Percentiles rank a stretch among this genome's conserved stretches.
Conservation (phyloP, 2,797 vertebrate species). For the Pantherophis alleghaniensis region DNA sequence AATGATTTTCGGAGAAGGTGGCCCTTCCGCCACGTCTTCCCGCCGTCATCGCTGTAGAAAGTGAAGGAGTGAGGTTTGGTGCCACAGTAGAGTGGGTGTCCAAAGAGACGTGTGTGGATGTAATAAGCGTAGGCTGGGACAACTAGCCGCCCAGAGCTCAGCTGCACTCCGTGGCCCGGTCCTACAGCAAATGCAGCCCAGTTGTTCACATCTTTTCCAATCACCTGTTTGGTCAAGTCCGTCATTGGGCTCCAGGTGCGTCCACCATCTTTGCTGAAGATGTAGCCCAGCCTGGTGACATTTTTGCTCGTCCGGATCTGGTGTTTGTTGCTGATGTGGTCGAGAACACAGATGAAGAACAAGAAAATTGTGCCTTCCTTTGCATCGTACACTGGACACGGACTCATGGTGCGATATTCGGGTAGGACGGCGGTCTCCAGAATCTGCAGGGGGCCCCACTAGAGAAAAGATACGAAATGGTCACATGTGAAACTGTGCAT, state of each 20-base stretch:
- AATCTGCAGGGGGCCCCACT: slow-evolving; percentile 67
- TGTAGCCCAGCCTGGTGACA: slow-evolving; percentile 79
- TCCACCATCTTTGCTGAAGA: slow-evolving; percentile 80
- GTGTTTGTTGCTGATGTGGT: slow-evolving; percentile 53
- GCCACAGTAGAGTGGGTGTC: slow-evolving; percentile 56
- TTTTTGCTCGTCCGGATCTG: slow-evolving; percentile 79
- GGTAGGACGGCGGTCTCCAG: slow-evolving; percentile 56
- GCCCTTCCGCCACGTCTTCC: slow-evolving; percentile 79
- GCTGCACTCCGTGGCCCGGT: slow-evolving; percentile 88
- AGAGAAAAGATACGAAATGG: rapidly evolving
- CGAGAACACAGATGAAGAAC: slow-evolving; percentile 43
- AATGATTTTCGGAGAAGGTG: slow-evolving; percentile 1
- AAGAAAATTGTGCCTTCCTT: background rate
- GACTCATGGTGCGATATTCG: slow-evolving; percentile 88
- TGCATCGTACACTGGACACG: slow-evolving; percentile 73
- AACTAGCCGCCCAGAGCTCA: slow-evolving; percentile 79
- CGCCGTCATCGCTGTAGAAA: slow-evolving; percentile 86
- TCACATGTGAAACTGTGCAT: background rate
- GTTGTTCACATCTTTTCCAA: slow-evolving; percentile 68
- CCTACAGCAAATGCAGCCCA: slow-evolving; percentile 94
- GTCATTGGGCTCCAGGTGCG: slow-evolving; percentile 73
- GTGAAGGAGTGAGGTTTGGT: slow-evolving; percentile 78
- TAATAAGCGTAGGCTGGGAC: slow-evolving; percentile 82
- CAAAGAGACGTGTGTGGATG: slow-evolving; percentile 46
- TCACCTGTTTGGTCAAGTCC: slow-evolving; percentile 81